Base-by-base conservation (phyloP, 2,113 vertebrate species). In the Cyanocitta stelleri region DNA sequence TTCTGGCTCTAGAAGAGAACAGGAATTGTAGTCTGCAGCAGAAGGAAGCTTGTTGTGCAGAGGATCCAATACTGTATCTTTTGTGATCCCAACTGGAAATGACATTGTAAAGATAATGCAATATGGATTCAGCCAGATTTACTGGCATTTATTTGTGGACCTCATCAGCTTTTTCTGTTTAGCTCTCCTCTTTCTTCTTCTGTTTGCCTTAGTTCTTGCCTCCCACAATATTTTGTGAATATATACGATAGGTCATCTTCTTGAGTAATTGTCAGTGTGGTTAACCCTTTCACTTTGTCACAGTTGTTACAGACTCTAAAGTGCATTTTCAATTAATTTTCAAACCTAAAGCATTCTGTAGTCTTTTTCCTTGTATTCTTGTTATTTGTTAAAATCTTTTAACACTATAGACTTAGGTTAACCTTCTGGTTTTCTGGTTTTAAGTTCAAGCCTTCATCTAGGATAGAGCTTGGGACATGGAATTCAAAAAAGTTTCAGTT, bases 1-100 rank as follows among this genome's bases (percentile, higher is more conserved):
- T 97, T 96, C 86, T 96, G 96, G 95, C 96, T 90, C 76, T 90
- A 75, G 93, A 89, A 93, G 48, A 89, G 76, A 92, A 89, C 69
- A 92, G 88, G 90, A 97, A 96, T 96, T 96, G 95, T 56, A 72
- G 62, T 89, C 37, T 87, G 58, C 51, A 87, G 73, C 88, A 96
- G 86, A 93, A 94, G 59, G 80, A 81, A 91, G 59, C 62, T 83
- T 48, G 15, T 90, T 80, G 43, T 84, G 64, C 77, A 72, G 64
- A 74, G 89, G 52, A 66, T 94, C 86, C 73, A 94, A 55, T 93
- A 56, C 83, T 80, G 49, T 90, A 96, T 91, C 80, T 66, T 96
- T 95, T 96, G 90, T 96, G 52, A 90, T 96, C 83, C n/a, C 66
- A 92, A 90, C 55, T 91, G 63, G 95, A 96, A 96, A 80, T 51